Percentiles rank a stretch among this genome's conserved stretches.
Evolutionary conservation across 92 coral and sea anemone species (phyloP).

Genomic region (Palythoa grandiflora): DNA sequence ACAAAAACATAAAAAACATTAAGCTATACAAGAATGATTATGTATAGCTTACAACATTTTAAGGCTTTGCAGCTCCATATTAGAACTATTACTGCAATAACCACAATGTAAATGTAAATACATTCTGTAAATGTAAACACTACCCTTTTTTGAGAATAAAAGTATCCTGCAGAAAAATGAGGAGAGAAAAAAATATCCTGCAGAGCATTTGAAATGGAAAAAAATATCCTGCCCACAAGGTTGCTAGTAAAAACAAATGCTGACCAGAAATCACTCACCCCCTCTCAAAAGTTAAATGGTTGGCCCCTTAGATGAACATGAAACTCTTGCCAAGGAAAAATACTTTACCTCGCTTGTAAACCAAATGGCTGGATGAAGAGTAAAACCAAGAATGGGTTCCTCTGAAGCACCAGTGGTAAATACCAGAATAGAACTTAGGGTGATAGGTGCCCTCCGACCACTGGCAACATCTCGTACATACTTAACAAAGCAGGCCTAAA

Average conservation of each 20-base stretch:
- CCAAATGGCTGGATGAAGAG: conserved; percentile 62
- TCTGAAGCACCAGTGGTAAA: conserved; percentile 79
- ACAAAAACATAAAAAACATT: conserved; percentile 23
- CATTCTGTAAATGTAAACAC: conserved; percentile 24
- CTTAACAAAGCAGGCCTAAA: conserved; percentile 73
- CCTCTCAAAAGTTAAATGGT: not conserved
- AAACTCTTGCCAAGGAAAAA: conserved; percentile 19
- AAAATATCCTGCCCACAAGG: conserved; percentile 53
- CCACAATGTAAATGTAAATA: conserved; percentile 38
- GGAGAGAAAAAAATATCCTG: conserved; percentile 28
- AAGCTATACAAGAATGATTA: conserved; percentile 37
- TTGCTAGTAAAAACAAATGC: conserved; percentile 42
- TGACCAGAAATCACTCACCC: conserved; percentile 40
- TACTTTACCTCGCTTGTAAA: conserved; percentile 40
- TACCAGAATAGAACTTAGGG: conserved; percentile 60
- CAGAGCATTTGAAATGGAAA: conserved; percentile 25
- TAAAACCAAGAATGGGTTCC: conserved; percentile 78
- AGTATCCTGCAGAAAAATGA: conserved; percentile 33
- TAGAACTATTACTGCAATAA: conserved; percentile 46
- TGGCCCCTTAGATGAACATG: conserved; percentile 18
- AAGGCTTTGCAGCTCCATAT: conserved; percentile 53
- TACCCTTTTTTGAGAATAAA: conserved; percentile 32
- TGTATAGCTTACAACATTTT: conserved; percentile 42
- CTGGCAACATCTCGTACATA: conserved; percentile 77
- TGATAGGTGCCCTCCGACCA: conserved; percentile 70